Evolutionary conservation across 2,113 vertebrate species (phyloP).

Genomic region (Anas platyrhynchos): DNA sequence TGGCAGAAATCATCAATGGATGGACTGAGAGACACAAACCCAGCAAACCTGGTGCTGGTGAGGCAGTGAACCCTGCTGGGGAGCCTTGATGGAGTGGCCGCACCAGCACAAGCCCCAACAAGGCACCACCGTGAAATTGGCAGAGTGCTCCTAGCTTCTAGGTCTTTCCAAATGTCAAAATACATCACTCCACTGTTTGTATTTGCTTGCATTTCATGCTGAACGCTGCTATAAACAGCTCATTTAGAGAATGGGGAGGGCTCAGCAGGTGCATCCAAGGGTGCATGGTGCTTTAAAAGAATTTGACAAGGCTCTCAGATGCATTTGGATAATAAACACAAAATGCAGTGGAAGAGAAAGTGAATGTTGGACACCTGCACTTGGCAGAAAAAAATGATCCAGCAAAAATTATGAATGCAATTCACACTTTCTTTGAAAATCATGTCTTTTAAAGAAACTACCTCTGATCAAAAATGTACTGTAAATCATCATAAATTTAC

Average conservation of each 20-base stretch:
- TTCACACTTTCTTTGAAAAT: background rate
- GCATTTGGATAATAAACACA: background rate
- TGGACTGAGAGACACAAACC: fast-evolving
- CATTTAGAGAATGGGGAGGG: background rate
- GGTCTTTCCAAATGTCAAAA: background rate
- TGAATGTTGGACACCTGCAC: background rate
- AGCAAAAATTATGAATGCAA: background rate
- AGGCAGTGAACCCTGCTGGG: too few species aligned
- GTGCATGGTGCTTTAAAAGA: background rate
- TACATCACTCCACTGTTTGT: background rate
- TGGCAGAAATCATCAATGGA: background rate
- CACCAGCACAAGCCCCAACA: background rate
- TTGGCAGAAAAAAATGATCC: background rate
- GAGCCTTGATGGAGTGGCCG: background rate
- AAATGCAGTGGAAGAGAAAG: background rate
- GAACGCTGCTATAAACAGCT: background rate
- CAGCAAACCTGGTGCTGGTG: too few species aligned
- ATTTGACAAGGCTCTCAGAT: background rate
- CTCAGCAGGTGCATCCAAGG: background rate
- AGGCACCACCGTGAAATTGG: background rate
- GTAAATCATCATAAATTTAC: background rate
- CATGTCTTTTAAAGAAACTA: background rate
- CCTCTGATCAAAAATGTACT: background rate
- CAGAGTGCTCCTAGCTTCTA: background rate
- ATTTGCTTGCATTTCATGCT: background rate